A percentile compares a stretch with the other conserved stretches of the same genome.
phyloP scores from a whole-genome alignment of 2,888 invertebrate species.

The Leptinotarsa haldemani region DNA sequence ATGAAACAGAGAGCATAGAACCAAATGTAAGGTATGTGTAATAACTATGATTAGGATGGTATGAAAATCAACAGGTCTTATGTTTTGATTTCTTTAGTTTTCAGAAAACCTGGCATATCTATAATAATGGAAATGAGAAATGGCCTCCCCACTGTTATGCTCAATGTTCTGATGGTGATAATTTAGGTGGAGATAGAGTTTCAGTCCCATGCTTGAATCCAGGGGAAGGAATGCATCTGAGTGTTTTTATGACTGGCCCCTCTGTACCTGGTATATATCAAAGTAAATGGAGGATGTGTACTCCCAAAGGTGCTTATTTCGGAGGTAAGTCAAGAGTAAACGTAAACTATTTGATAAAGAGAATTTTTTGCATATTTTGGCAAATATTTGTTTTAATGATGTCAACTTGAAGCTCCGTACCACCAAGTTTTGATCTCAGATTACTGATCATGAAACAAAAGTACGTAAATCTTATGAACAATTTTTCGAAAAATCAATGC shows the following conservation, averaged over 20 bases:
- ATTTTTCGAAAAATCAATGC: too few species aligned
- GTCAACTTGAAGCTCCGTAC: too few species aligned
- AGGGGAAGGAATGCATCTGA: conserved; percentile 80
- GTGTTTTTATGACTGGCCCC: conserved; percentile 86
- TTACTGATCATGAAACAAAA: too few species aligned
- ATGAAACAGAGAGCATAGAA: conserved; percentile 80
- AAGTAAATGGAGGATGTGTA: conserved; percentile 91
- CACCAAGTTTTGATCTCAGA: too few species aligned
- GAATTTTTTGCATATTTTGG: too few species aligned
- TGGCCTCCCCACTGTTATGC: conserved; percentile 89
- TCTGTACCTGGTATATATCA: conserved; percentile 78
- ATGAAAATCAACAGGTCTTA: too few species aligned
- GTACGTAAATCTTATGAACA: too few species aligned
- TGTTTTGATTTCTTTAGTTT: conserved; percentile 69
- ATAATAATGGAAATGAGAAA: conserved; percentile 85
- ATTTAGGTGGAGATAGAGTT: conserved; percentile 70
- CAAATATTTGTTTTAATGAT: too few species aligned
- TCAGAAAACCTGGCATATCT: conserved; percentile 88
- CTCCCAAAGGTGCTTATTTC: conserved; percentile 88
- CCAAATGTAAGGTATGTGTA: conserved; percentile 71
- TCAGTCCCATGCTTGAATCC: conserved; percentile 80
- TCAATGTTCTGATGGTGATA: conserved; percentile 77
- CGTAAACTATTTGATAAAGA: too few species aligned
- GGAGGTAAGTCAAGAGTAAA: conserved; percentile 75
- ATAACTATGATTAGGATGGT: too few species aligned